These are phyloP conservation scores for Augochlora pura DNA, from an alignment of 1,140 invertebrate species.

Conservation along the genomic window DNA sequence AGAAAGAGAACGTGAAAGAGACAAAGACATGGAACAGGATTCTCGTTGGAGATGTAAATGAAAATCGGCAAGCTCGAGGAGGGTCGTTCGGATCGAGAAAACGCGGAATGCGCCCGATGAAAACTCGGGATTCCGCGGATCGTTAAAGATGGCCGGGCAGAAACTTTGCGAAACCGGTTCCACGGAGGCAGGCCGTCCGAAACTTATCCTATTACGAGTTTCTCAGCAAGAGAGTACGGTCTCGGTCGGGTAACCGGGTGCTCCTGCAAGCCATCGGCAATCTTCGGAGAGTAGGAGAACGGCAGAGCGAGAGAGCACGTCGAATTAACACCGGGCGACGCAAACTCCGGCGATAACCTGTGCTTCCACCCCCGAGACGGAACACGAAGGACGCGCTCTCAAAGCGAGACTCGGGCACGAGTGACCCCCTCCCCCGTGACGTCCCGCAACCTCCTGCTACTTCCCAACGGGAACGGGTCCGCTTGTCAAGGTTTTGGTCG, in stretches of 20 bases:
- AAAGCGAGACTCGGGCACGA: background rate
- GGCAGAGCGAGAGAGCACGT: conserved; percentile 22
- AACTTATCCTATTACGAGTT: conserved; percentile 72
- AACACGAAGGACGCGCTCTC: background rate
- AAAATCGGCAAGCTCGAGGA: background rate
- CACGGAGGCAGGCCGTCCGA: conserved; percentile 58
- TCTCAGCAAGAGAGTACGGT: conserved; percentile 15
- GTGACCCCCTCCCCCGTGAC: background rate
- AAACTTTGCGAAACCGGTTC: conserved; percentile 66
- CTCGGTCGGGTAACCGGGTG: conserved; percentile 42
- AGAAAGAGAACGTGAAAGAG: no score
- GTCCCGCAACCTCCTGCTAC: background rate
- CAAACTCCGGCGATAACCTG: conserved; percentile 36
- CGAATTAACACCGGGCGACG: conserved; percentile 56
- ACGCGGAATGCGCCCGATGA: background rate
- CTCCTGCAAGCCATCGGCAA: conserved; percentile 26
- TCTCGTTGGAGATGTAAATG: conserved; percentile 6
- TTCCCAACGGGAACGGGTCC: background rate
- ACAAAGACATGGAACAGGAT: no score
- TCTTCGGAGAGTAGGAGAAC: conserved; percentile 30
- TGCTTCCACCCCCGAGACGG: background rate
- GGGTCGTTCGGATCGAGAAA: conserved; percentile 7
- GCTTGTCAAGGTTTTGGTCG: background rate
- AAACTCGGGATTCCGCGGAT: conserved; percentile 16
- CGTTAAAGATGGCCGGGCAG: conserved; percentile 34